A percentile compares a stretch with the other conserved stretches of the same genome.
Evolutionary conservation across 2,113 vertebrate genomes (phyloP).

Genomic region (Hyperoodon ampullatus): DNA sequence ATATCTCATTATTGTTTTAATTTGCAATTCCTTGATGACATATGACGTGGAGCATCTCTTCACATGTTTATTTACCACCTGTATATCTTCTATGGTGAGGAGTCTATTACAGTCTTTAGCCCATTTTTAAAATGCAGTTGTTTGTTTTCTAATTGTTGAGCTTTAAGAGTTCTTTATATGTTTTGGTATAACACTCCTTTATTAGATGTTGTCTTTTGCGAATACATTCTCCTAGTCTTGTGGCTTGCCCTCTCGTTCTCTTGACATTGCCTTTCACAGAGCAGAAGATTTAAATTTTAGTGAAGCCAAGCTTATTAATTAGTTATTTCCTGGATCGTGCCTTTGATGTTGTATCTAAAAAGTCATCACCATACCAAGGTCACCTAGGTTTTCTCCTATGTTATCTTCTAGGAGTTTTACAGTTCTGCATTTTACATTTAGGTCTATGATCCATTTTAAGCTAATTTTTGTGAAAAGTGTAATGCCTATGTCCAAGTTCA

Average conservation of each 20-base stretch:
- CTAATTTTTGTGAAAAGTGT: neutral
- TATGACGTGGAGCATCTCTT: accelerated
- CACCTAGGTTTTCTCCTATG: neutral
- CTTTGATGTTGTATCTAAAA: neutral
- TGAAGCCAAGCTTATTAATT: neutral
- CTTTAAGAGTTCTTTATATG: too few species aligned
- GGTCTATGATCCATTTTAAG: too few species aligned
- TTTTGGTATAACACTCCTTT: neutral
- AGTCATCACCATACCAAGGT: neutral
- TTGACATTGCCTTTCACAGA: neutral
- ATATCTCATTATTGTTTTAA: neutral
- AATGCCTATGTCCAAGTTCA: too few species aligned
- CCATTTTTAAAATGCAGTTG: neutral
- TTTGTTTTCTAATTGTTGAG: neutral
- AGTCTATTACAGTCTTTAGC: neutral
- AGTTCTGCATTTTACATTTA: neutral
- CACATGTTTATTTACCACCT: too few species aligned
- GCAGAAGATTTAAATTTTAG: neutral
- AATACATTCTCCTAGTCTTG: neutral
- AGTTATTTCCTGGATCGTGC: neutral
- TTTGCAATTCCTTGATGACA: neutral
- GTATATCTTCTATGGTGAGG: neutral
- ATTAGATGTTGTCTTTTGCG: neutral
- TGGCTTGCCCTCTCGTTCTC: neutral
- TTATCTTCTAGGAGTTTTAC: neutral